phyloP scores from a whole-genome alignment of 2,797 vertebrate genomes.

The Huso huso region DNA sequence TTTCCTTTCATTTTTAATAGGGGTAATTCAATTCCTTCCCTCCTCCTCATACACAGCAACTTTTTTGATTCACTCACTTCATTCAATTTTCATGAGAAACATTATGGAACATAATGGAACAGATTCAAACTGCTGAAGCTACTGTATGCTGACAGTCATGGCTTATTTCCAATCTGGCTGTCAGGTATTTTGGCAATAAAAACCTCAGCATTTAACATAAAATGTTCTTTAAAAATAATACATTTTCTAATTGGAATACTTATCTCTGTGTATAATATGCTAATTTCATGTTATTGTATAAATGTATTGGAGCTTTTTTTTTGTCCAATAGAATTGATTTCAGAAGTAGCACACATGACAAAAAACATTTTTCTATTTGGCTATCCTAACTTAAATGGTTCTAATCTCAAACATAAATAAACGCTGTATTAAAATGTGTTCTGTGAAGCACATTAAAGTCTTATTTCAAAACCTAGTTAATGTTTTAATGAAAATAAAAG shows the following conservation, averaged over 20 bases:
- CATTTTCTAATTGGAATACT: slow-evolving; percentile 47
- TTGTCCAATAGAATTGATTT: not conserved
- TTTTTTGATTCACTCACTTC: slow-evolving; percentile 59
- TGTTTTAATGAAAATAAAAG: no score
- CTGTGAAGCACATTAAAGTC: no score
- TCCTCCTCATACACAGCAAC: slow-evolving; percentile 44
- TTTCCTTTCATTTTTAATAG: slow-evolving; percentile 56
- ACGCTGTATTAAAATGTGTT: no score
- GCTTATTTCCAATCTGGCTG: slow-evolving; percentile 69
- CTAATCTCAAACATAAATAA: no score
- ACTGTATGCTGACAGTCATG: slow-evolving; percentile 60
- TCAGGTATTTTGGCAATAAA: slow-evolving; percentile 76
- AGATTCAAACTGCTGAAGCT: slow-evolving; percentile 59
- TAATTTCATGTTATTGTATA: not conserved
- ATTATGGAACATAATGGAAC: slow-evolving; percentile 54
- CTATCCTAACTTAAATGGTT: no score
- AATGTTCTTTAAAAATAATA: slow-evolving; percentile 42
- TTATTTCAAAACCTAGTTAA: no score
- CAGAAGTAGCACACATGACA: not conserved
- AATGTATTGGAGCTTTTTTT: not conserved
- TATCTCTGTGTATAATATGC: slow-evolving; percentile 28
- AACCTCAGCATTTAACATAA: slow-evolving; percentile 45
- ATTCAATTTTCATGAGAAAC: slow-evolving; percentile 77
- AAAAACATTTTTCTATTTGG: not conserved
- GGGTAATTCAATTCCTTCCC: slow-evolving; percentile 60